These are phyloP conservation scores for Xiphias gladius DNA, from an alignment of 2,113 vertebrate species.

Conservation along the genomic window DNA sequence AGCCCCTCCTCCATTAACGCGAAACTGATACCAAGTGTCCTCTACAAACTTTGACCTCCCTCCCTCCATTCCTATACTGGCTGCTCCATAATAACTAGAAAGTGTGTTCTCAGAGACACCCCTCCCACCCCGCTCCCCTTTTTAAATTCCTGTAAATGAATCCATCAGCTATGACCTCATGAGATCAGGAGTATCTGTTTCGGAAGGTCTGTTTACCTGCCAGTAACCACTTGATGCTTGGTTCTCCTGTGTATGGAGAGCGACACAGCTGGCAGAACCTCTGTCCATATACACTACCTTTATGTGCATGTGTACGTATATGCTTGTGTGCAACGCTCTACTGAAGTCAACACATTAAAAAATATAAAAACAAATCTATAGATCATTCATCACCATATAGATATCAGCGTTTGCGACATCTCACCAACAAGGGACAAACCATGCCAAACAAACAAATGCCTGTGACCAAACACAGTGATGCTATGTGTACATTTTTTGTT, in stretches of 20 bases:
- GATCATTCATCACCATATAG: background rate
- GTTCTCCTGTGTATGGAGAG: conserved; percentile 11
- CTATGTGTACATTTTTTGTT: background rate
- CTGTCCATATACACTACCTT: conserved; percentile 1
- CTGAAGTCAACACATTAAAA: background rate
- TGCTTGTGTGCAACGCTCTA: background rate
- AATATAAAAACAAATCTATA: background rate
- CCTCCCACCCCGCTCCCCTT: conserved; percentile 1
- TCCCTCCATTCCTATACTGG: conserved; percentile 48
- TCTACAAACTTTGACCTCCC: conserved; percentile 71
- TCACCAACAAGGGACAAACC: background rate
- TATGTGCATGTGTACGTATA: background rate
- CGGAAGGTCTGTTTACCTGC: conserved; percentile 55
- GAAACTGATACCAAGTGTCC: conserved; percentile 79
- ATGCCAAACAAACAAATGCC: background rate
- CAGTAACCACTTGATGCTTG: conserved; percentile 43
- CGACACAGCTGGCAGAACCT: conserved; percentile 17
- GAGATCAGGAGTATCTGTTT: conserved; percentile 59
- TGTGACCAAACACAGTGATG: background rate
- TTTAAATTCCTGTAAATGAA: conserved; percentile 61
- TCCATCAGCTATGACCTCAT: conserved; percentile 53
- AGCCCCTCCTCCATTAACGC: conserved; percentile 70
- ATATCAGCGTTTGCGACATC: background rate
- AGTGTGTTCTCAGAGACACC: conserved; percentile 40
- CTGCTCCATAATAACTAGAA: conserved; percentile 45